Base-by-base conservation (phyloP, 2,797 vertebrate genomes). In the Crypturellus tataupa region DNA sequence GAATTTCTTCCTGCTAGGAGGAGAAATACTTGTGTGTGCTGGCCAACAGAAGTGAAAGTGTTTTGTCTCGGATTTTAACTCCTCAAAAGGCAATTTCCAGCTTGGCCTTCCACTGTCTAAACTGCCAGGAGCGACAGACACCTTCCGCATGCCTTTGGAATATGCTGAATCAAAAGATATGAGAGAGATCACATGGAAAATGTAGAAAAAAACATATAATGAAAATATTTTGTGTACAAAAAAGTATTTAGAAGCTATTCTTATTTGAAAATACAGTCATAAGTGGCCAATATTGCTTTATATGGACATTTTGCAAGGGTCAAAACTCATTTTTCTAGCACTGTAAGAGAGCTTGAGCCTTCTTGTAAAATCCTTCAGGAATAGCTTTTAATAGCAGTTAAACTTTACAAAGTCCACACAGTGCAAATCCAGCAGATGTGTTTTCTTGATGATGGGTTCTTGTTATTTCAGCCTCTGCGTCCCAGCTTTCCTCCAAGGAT, bases 361-460 rank as follows among this genome's bases (percentile, higher is more conserved):
- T 56, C 53, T 53, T 49, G 33, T 47, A 70, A 70, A 51, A 39
- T 39, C 35, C 80, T 72, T 84, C 46, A 87, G 81, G 80, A 93
- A 77, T 25, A 58, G 79, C 25, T 55, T 62, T 27, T 58, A 62
- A 86, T 11, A 73, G 70, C 35, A 79, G 63, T 51, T 53, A 89
- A 64, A 58, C n/a, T 92, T 87, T 10, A 79, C n/a, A 70, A 76
- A 89, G 67, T 1, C 1, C 24, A 78, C 64, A 42, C 25, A 20
- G 12, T 84, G 69, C 1, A 2, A 83, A 85, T 16, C 17, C 70
- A 93, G 47, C 91, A 96, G 94, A 96, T 96, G 92, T 93, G 47
- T 53, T 85, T 85, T 58, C 49, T 46, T 49, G 94, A 94, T 96
- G 95, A 96, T 84, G 73, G 64, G 46, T 80, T 79, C 87, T 91